Evolutionary conservation across 2,113 vertebrate genomes (phyloP).

Genomic region (Sula dactylatra): DNA sequence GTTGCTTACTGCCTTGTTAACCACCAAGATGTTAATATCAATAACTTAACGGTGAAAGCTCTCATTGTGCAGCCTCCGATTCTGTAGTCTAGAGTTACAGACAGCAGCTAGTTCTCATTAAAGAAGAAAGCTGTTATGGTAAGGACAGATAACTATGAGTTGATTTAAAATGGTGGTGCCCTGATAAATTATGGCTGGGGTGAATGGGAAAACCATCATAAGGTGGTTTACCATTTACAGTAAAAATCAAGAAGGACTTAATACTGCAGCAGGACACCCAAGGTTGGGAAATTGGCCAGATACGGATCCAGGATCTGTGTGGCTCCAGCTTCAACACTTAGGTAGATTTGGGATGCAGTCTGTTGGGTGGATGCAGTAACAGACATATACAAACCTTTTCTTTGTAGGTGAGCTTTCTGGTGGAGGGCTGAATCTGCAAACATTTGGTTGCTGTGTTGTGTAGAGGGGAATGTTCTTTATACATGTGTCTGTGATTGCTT

Average conservation of each 20-base stretch:
- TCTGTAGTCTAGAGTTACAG: neutral
- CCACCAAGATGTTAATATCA: neutral
- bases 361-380: neutral
- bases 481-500: neutral
- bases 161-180: neutral
- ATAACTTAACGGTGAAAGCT: neutral
- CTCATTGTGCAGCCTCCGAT: neutral
- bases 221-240: neutral
- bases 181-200: neutral
- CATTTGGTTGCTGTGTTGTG: neutral
- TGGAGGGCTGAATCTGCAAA: neutral
- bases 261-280: neutral
- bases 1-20: neutral
- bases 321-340: neutral
- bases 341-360: neutral
- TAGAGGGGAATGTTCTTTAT: neutral
- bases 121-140: neutral
- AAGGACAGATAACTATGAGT: neutral
- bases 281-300: neutral
- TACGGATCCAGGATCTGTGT: neutral
- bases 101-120: neutral
- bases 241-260: neutral
- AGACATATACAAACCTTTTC: neutral
- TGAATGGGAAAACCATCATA: neutral
- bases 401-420: neutral